Evolutionary conservation across 2,113 vertebrate genomes (phyloP).

Genomic region (Nymphicus hollandicus): DNA sequence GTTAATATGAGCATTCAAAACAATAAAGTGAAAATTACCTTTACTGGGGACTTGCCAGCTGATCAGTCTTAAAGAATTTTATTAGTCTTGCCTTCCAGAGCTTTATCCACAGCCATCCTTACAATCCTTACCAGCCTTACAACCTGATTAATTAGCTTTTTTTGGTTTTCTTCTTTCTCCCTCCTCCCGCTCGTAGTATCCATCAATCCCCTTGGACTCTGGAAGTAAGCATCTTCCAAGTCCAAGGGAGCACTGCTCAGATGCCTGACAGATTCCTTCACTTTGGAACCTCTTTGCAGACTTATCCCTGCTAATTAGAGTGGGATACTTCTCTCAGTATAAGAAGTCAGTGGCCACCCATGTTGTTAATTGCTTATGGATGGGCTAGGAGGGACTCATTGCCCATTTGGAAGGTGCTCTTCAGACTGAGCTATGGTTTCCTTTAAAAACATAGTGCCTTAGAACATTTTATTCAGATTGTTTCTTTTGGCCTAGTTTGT

Average conservation of each 20-base stretch:
- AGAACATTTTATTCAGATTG: background rate
- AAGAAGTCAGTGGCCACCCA: background rate
- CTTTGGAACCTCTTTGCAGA: background rate
- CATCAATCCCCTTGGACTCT: background rate
- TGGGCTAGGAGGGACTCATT: background rate
- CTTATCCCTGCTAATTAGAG: background rate
- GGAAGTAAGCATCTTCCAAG: background rate
- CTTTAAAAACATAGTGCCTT: background rate
- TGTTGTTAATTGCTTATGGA: background rate
- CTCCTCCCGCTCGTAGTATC: rapidly evolving
- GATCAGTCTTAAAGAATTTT: background rate
- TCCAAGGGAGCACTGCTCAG: background rate
- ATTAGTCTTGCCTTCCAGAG: background rate
- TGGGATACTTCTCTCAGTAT: background rate
- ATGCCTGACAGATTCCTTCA: background rate
- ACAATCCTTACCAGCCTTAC: background rate
- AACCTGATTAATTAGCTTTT: background rate
- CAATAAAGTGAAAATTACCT: background rate
- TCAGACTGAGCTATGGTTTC: background rate
- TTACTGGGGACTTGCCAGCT: background rate
- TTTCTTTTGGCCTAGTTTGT: constrained; percentile 41
- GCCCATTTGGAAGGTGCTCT: background rate
- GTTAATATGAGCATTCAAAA: background rate
- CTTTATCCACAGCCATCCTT: background rate
- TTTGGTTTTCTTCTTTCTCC: rapidly evolving